phyloP scores from a whole-genome alignment of 2,113 vertebrate species.

The Podarcis cretensis region DNA sequence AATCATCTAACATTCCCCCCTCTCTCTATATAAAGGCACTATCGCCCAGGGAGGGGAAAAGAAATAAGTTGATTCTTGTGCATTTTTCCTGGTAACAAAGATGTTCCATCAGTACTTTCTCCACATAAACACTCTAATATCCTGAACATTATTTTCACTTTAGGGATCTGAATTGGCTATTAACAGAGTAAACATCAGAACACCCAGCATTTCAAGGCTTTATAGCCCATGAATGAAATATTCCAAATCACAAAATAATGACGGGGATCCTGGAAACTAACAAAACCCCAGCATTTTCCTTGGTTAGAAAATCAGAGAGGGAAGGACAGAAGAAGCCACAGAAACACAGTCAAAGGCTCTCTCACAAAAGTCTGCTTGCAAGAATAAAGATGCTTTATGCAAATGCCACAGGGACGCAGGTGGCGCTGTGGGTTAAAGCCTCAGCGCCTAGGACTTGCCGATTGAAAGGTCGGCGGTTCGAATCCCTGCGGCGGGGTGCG shows the following conservation, averaged over 20 bases:
- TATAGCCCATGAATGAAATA: conserved; percentile 32
- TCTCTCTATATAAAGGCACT: conserved; percentile 24
- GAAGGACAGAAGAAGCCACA: conserved; percentile 4
- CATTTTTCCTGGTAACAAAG: conserved; percentile 42
- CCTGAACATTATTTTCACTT: conserved; percentile 56
- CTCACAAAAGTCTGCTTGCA: not conserved
- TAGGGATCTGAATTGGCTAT: conserved; percentile 36
- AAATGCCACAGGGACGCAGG: too few species aligned
- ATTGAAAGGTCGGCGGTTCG: too few species aligned
- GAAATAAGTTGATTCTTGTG: conserved; percentile 40
- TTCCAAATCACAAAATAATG: conserved; percentile 33
- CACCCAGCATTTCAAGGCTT: conserved; percentile 50
- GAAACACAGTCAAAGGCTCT: conserved; percentile 9
- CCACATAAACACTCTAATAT: conserved; percentile 10
- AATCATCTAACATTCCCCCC: conserved; percentile 55
- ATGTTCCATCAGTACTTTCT: conserved; percentile 46
- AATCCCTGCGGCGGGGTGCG: too few species aligned
- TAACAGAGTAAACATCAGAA: conserved; percentile 45
- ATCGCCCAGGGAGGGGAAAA: conserved; percentile 23
- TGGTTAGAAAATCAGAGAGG: not conserved
- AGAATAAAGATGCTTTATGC: not conserved
- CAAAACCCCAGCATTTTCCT: not conserved
- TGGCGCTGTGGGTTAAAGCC: too few species aligned
- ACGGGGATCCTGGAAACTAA: conserved; percentile 12
- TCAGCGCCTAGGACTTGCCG: too few species aligned